A percentile compares a stretch with the other conserved stretches of the same genome.
phyloP scores from a whole-genome alignment of 2,113 vertebrate genomes.

The Phoxinus phoxinus region DNA sequence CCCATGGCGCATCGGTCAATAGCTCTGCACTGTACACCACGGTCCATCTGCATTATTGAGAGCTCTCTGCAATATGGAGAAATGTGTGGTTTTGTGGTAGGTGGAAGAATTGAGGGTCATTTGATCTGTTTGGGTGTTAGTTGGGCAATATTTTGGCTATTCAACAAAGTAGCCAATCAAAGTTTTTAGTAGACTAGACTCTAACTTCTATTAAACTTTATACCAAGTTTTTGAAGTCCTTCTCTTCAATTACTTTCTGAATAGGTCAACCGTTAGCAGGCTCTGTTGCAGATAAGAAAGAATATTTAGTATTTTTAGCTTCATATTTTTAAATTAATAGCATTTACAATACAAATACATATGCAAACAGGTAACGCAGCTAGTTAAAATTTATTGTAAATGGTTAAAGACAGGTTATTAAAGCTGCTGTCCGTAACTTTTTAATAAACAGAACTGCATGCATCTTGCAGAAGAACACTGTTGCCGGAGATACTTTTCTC shows the following conservation, averaged over 20 bases:
- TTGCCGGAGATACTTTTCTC: too few species aligned
- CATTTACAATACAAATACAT: too few species aligned
- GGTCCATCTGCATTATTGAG: conserved; percentile 59
- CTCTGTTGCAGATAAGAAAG: too few species aligned
- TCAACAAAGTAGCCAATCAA: background rate
- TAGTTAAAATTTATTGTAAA: too few species aligned
- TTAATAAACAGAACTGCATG: too few species aligned
- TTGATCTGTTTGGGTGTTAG: background rate
- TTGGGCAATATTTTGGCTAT: background rate
- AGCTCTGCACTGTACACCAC: conserved; percentile 17
- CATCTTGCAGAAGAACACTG: too few species aligned
- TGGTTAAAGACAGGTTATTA: too few species aligned
- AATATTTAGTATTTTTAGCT: too few species aligned
- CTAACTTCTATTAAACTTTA: background rate
- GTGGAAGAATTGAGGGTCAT: background rate
- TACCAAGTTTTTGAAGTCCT: background rate
- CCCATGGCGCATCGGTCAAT: conserved; percentile 46
- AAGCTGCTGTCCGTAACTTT: too few species aligned
- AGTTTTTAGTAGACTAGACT: background rate
- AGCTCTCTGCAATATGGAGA: conserved; percentile 1
- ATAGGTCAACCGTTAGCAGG: background rate
- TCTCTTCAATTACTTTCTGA: background rate
- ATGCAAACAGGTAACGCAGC: too few species aligned
- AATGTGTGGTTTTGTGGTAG: conserved; percentile 19
- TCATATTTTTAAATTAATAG: too few species aligned